Evolutionary conservation across 2,888 invertebrate genomes (phyloP).

Genomic region (Drosophila cognata): DNA sequence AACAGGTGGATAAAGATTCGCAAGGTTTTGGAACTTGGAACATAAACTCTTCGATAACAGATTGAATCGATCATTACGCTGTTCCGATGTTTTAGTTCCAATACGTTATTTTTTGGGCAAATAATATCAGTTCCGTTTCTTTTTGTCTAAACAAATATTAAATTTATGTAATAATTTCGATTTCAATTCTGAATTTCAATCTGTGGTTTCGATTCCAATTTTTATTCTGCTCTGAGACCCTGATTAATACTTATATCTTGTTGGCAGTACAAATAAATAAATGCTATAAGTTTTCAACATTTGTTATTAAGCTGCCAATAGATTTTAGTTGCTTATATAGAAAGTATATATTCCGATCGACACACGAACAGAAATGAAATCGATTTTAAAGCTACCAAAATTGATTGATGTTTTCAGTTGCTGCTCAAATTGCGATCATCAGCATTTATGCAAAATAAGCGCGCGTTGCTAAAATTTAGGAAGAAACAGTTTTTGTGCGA

Average conservation of each 20-base stretch:
- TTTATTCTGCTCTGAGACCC: not conserved
- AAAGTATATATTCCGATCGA: not conserved
- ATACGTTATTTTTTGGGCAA: not conserved
- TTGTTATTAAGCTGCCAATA: not conserved
- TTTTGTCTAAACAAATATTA: fast-evolving
- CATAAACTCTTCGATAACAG: not conserved
- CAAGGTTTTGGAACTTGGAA: not conserved
- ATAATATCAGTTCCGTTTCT: not conserved
- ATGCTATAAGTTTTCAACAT: not conserved
- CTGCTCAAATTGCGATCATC: conserved; percentile 31
- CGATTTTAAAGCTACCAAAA: conserved; percentile 29
- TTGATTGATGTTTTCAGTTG: conserved; percentile 38
- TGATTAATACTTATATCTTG: not conserved
- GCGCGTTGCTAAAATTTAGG: conserved; percentile 21
- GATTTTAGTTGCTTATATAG: not conserved
- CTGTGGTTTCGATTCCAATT: not conserved
- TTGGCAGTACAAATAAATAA: not conserved
- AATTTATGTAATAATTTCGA: not conserved
- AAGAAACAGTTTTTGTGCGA: conserved; percentile 3
- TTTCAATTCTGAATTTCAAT: not conserved
- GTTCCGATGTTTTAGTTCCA: not conserved
- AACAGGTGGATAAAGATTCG: not conserved
- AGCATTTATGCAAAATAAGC: conserved; percentile 18
- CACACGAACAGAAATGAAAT: conserved; percentile 1
- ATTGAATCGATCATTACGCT: not conserved